A percentile compares a stretch with the other conserved stretches of the same genome.
phyloP scores from a whole-genome alignment of 64 coral and sea anemone species.

The Catalaphyllia jardinei region DNA sequence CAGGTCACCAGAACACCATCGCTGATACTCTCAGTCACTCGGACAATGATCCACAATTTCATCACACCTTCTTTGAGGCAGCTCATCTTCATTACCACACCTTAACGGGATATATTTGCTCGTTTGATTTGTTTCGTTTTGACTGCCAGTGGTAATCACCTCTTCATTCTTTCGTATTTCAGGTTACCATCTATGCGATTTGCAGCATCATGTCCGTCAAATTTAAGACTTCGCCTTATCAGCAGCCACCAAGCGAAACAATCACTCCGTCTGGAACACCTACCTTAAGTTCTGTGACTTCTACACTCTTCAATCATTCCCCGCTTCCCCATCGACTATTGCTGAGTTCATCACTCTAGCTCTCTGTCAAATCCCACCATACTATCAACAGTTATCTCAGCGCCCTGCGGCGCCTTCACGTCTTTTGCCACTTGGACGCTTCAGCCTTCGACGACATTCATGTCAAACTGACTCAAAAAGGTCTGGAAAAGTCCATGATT shows the following conservation, averaged over 20 bases:
- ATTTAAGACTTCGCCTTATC: slow-evolving; percentile 5
- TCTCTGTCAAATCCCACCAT: no score
- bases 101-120: background rate
- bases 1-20: background rate
- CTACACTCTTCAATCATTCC: no score
- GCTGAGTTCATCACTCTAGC: no score
- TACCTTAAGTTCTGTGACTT: no score
- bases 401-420: no score
- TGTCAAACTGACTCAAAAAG: no score
- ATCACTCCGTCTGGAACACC: background rate
- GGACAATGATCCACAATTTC: background rate
- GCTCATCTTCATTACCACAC: background rate
- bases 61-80: background rate
- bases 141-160: background rate
- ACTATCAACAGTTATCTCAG: no score
- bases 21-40: background rate
- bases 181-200: background rate
- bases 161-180: background rate
- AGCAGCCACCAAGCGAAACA: background rate
- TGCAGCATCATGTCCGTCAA: background rate
- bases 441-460: no score
- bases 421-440: no score
- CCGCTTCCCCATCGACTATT: no score
- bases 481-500: no score
- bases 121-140: background rate